Evolutionary conservation across 1,140 invertebrate genomes (phyloP).

Genomic region (Onthophagus taurus): DNA sequence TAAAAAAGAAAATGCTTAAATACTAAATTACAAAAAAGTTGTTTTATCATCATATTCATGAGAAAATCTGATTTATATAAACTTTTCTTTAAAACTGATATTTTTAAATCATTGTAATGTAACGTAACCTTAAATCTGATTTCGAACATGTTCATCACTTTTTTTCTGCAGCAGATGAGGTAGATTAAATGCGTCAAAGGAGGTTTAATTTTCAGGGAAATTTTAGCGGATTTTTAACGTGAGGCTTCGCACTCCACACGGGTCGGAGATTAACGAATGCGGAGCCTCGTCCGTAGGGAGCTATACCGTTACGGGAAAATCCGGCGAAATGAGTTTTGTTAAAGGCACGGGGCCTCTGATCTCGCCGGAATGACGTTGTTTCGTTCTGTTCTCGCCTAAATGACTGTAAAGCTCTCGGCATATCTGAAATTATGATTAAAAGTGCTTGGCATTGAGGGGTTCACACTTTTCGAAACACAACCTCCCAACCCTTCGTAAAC

Average conservation of each 20-base stretch:
- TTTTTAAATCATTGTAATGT: too few species aligned
- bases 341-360: slow-evolving; percentile 23
- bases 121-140: too few species aligned
- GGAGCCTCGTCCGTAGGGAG: too few species aligned
- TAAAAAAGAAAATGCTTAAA: too few species aligned
- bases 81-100: too few species aligned
- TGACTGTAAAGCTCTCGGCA: slow-evolving; percentile 25
- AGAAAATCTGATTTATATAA: too few species aligned
- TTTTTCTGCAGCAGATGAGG: slow-evolving; percentile 7
- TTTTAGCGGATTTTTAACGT: slow-evolving; percentile 33
- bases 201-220: slow-evolving; percentile 36
- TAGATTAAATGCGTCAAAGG: slow-evolving; percentile 31
- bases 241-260: slow-evolving; percentile 22
- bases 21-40: too few species aligned
- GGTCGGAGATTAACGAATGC: too few species aligned
- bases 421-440: slow-evolving; percentile 28
- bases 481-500: too few species aligned
- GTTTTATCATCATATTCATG: too few species aligned
- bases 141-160: slow-evolving; percentile 8
- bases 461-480: slow-evolving; percentile 5
- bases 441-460: slow-evolving; percentile 18
- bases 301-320: too few species aligned
- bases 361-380: slow-evolving; percentile 23
- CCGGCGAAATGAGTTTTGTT: slow-evolving; percentile 28
- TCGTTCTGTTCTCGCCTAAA: slow-evolving; percentile 26